Base-by-base conservation (phyloP, 2,797 vertebrate genomes). In the Emys orbicularis region DNA sequence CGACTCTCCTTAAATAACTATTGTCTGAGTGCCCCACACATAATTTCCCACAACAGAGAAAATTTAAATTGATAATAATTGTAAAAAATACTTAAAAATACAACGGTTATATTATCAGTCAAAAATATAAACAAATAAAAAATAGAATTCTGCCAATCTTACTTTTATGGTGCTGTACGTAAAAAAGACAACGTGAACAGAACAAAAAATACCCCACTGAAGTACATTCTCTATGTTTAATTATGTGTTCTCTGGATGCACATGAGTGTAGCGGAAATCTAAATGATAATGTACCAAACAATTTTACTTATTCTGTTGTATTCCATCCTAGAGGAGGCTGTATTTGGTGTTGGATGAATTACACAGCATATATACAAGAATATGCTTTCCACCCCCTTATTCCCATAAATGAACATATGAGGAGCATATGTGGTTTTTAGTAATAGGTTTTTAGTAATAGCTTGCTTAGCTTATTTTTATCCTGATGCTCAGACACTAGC, bases 111-210 rank as follows among this genome's bases (percentile, higher is more conserved):
- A 65, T n/a, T n/a, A 65, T n/a, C 34, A n/a, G 61, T 65, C 61
- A 65, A 65, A 57, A 19, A n/a, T 65, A 65, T 18, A n/a, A 65
- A 65, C 29, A 61, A 34, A 59, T 59, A 16, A 34, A 53, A 65
- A 65, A 65, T 18, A 65, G 16, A n/a, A 65, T 65, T n/a, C 34
- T 65, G 61, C 34, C 16, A 65, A n/a, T n/a, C 34, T 18, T 65
- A 65, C 16, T 8, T 18, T 47, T 12, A 47, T 50, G 44, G 11
- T 34, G 87, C 5, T 13, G 27, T 27, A 54, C 31, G 47, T 52
- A 94, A 93, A 95, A 68, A 0, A 86, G 2, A 9, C 92, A 80
- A 25, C 49, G n/a, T 94, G 53, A 86, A 79, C 13, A 91, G 34
- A 83, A 27, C 27, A 44, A 53, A 54, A 81, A 81, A 41, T 15